Base-by-base conservation (phyloP, 1,140 invertebrate genomes). In the Drosophila ogumai region DNA sequence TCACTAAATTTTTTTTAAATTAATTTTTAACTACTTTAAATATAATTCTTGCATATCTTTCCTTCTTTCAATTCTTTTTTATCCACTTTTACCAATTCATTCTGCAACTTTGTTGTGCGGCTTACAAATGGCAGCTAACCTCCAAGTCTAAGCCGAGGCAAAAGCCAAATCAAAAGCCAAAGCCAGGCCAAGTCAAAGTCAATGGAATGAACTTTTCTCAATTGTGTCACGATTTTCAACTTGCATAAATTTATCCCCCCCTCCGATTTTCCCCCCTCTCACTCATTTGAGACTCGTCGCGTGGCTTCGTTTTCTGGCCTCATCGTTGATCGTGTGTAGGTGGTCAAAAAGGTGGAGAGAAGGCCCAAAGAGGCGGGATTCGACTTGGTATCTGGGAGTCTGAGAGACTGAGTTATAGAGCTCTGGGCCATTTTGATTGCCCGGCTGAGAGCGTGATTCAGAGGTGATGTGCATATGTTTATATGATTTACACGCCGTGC, bases 211-310 rank as follows among this genome's bases (percentile, higher is more conserved):
- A 86, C 82, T 86, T 67, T 86, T 86, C 65, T 50, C 78, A 87
- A 86, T 86, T 81, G 82, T 86, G 79, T 86, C 82, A 86, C 82
- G 82, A 86, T 68, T 86, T 86, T 86, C 82, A 86, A 86, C 82
- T 86, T 86, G 82, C 82, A 86, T 86, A 86, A 66, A 86, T 86
- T 86, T 86, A 28, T 12, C n/a, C 32, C 40, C 34, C 31, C 32
- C 40, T 22, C 31, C 59, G 31, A 52, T 36, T 38, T 65, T 15
- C 25, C 54, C 28, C 17, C n/a, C 31, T 1, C 0, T n/a, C 22
- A 31, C 10, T 38, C 31, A 19, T 25, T 49, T 15, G n/a, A 28
- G 36, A 25, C 63, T 10, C 61, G 66, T 69, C 66, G 63, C 47
- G 66, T 68, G 63, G 66, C 66, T 67, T 57, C 47, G 34, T 41